phyloP scores from a whole-genome alignment of 2,113 vertebrate genomes.

The Strix uralensis region DNA sequence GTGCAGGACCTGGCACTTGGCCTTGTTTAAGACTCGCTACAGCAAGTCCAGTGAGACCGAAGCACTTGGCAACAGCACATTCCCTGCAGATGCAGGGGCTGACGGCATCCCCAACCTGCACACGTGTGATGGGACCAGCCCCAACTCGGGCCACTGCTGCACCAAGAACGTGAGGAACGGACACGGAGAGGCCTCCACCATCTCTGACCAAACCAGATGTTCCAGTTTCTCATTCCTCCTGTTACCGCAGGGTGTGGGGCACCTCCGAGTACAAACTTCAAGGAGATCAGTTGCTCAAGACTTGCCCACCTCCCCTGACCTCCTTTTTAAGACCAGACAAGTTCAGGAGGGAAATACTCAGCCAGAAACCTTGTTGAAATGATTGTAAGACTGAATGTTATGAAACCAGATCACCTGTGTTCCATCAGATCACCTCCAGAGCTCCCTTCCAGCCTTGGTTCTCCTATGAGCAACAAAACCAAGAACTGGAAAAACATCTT shows the following conservation, averaged over 20 bases:
- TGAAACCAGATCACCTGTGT: too few species aligned
- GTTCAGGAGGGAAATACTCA: neutral
- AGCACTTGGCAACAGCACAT: neutral
- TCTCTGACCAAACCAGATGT: neutral
- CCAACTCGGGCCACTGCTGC: neutral
- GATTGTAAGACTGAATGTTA: neutral
- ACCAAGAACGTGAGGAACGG: neutral
- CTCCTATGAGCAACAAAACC: fast-evolving
- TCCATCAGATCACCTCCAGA: neutral
- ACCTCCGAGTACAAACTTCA: neutral
- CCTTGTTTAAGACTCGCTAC: too few species aligned
- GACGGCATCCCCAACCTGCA: fast-evolving
- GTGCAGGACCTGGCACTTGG: too few species aligned
- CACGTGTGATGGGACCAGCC: neutral
- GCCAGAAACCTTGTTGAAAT: neutral
- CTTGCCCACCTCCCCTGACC: neutral
- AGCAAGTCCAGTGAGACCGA: fast-evolving
- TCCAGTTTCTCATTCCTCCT: neutral
- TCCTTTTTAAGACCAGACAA: neutral
- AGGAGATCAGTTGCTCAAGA: neutral
- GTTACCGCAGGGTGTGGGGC: neutral
- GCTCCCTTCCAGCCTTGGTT: neutral
- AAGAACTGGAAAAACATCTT: neutral
- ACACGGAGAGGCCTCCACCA: neutral
- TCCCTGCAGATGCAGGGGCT: neutral